These are phyloP conservation scores for Poecilobothrus nobilitatus DNA, from an alignment of 2,888 invertebrate genomes.

Conservation along the genomic window DNA sequence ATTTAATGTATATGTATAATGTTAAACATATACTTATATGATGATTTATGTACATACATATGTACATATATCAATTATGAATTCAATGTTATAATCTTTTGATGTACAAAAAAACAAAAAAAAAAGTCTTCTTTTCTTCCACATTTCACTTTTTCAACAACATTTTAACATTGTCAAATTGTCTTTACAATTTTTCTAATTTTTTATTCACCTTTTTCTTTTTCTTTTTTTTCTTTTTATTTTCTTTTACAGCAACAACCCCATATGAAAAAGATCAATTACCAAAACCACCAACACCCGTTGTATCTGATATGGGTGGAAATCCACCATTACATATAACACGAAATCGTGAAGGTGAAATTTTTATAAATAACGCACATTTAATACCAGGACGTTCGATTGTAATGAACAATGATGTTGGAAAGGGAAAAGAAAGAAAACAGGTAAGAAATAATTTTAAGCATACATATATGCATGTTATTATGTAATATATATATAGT, in stretches of 20 bases:
- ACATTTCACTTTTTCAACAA: no score
- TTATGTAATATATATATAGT: no score
- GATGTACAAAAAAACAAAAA: no score
- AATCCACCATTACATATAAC: conserved; percentile 83
- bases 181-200: no score
- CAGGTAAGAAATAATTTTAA: conserved; percentile 46
- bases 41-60: no score
- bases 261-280: conserved; percentile 5
- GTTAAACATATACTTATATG: no score
- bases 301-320: conserved; percentile 72
- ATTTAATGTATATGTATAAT: no score
- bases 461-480: neutral
- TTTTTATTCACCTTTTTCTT: no score
- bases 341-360: conserved; percentile 56
- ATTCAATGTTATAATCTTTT: no score
- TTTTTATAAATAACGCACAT: conserved; percentile 81
- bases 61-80: no score
- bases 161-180: no score
- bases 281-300: conserved; percentile 24
- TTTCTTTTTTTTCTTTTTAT: neutral
- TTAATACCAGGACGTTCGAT: conserved; percentile 60
- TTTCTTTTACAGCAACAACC: neutral
- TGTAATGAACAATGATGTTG: conserved; percentile 53
- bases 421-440: conserved; percentile 55
- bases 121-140: no score